Base-by-base conservation (phyloP, 2,113 vertebrate genomes). In the Motacilla tschutschensis region DNA sequence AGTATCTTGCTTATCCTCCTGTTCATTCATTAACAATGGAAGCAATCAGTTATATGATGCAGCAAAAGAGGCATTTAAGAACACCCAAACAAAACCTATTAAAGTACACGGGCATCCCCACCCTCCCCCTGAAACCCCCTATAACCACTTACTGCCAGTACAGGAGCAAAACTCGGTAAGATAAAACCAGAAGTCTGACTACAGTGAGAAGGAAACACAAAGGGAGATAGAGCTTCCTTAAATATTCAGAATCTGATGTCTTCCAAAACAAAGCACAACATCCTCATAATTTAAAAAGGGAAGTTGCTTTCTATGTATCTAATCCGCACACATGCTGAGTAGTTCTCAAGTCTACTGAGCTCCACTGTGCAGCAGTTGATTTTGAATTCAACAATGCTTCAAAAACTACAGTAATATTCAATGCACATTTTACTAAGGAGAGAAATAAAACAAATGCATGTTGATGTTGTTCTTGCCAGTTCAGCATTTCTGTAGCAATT, bases 21-120 rank as follows among this genome's bases (percentile, higher is more conserved):
- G 82, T 87, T 95, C 86, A 29, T 63, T 75, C 72, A 87, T 92
- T 92, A 97, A 96, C 95, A 97, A 96, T 95, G 95, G 95, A 97
- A 96, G 79, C 91, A 95, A 94, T 93, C 79, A 62, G 92, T 95
- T 89, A 87, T 67, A 91, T 58, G 79, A 95, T 88, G 86, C 14
- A 26, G 84, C 74, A 96, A 97, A 87, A 92, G 93, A 97, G 94
- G 95, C 94, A 92, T 94, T 95, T 88, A 89, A 93, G 88, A 71
- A 74, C 91, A 51, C 7, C 48, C 46, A 93, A 96, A 89, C 79
- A n/a, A 92, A 86, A 44, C 22, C 51, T 87, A 87, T 65, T 80
- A 64, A 86, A 90, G 89, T 92, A 95, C 66, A 91, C 12, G 28
- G 63, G 74, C 55, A 74, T 44, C 55, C 91, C 91, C 64, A 58